Conservation (phyloP, 2,797 vertebrate genomes). For the Carduelis carduelis region DNA sequence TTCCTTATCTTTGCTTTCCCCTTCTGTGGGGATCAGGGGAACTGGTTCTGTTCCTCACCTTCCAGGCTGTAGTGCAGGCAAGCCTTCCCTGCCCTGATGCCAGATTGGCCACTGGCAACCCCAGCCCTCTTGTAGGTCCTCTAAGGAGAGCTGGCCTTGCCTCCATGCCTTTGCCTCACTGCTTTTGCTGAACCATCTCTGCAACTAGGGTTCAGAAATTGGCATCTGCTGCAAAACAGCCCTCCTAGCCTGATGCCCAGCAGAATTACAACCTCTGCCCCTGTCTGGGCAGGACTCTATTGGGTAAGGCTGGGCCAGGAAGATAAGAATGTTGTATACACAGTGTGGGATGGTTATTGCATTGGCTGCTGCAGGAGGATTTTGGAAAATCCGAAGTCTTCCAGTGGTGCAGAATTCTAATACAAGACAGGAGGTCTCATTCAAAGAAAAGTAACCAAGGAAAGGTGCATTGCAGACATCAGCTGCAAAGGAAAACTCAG, state of each 20-base stretch:
- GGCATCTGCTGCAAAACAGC: neutral
- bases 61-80: neutral
- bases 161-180: neutral
- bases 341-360: neutral
- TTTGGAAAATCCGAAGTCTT: neutral
- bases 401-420: neutral
- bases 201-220: neutral
- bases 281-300: neutral
- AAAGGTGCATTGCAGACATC: neutral
- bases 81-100: neutral
- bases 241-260: neutral
- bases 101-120: neutral
- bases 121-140: neutral
- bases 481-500: neutral
- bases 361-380: neutral
- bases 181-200: neutral
- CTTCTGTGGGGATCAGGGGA: neutral
- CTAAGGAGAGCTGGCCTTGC: neutral
- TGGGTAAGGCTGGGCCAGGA: neutral
- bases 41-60: neutral
- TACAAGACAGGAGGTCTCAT: neutral
- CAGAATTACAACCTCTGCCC: neutral
- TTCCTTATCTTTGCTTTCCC: neutral
- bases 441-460: neutral
- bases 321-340: neutral